These are phyloP conservation scores for Acanthaster planci DNA, from an alignment of 35 echinoderm and acorn worm genomes.

Conservation along the genomic window DNA sequence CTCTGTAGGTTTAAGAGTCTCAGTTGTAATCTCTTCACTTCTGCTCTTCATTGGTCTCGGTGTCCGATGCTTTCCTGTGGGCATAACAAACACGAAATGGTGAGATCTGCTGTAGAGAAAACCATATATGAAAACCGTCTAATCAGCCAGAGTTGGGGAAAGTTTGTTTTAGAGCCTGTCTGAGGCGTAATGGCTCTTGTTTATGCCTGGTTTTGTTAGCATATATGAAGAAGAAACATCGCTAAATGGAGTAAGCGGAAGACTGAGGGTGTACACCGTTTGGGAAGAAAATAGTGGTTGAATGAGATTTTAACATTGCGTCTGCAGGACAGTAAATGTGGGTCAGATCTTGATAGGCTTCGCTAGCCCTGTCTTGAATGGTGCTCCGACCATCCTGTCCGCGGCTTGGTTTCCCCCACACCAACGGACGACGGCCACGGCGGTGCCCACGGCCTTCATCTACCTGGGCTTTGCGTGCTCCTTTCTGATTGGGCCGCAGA, in stretches of 20 bases:
- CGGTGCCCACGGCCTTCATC: conserved; percentile 40
- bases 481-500: conserved; percentile 77
- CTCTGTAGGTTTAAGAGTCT: conserved; percentile 56
- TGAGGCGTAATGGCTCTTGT: background rate
- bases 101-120: conserved; percentile 24
- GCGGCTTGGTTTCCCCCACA: conserved; percentile 85
- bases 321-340: conserved; percentile 73
- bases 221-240: background rate
- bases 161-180: background rate
- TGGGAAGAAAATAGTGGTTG: background rate
- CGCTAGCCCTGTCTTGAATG: conserved; percentile 68
- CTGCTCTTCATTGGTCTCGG: conserved; percentile 43
- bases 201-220: too few species aligned
- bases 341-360: conserved; percentile 82
- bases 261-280: background rate
- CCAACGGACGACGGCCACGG: conserved; percentile 80
- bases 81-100: conserved; percentile 41
- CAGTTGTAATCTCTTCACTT: conserved; percentile 42
- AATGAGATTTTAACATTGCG: background rate
- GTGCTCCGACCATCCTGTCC: conserved; percentile 68
- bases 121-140: too few species aligned
- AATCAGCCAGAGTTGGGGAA: background rate
- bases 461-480: conserved; percentile 73
- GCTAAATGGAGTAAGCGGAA: background rate
- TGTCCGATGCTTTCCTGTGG: conserved; percentile 61